phyloP scores from a whole-genome alignment of 2,888 invertebrate genomes.

The Diaphora mendica region DNA sequence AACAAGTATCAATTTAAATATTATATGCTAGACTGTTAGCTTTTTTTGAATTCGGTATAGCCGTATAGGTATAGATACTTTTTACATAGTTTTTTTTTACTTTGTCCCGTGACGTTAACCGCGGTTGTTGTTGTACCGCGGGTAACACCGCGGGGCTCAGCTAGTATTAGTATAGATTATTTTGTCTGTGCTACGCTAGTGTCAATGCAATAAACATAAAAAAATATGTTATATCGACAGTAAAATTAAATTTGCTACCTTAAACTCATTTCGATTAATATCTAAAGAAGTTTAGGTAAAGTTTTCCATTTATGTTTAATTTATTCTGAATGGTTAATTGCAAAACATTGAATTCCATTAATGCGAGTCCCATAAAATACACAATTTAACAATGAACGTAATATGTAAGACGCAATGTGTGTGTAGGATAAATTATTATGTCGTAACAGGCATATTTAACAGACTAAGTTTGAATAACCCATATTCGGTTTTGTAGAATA shows the following conservation, averaged over 20 bases:
- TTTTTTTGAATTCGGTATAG: no score
- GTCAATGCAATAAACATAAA: not conserved
- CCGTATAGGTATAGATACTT: no score
- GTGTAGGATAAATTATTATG: not conserved
- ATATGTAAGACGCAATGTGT: not conserved
- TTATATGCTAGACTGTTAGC: no score
- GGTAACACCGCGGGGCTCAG: no score
- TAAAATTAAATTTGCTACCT: not conserved
- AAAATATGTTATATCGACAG: not conserved
- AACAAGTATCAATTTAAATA: no score
- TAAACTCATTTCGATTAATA: not conserved
- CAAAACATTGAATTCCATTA: not conserved
- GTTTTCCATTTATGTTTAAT: not conserved
- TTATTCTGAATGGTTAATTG: slow-evolving; percentile 1
- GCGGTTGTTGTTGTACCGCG: no score
- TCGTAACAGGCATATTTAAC: not conserved
- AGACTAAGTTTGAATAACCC: not conserved
- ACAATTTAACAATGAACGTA: not conserved
- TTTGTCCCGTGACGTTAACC: no score
- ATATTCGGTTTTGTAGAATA: not conserved
- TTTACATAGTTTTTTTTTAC: no score
- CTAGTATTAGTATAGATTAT: no score
- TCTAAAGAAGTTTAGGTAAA: not conserved
- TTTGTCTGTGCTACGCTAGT: not conserved
- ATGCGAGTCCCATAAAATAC: not conserved